These are phyloP conservation scores for Ischnus inquisitorius DNA, from an alignment of 2,888 invertebrate species.

Conservation along the genomic window DNA sequence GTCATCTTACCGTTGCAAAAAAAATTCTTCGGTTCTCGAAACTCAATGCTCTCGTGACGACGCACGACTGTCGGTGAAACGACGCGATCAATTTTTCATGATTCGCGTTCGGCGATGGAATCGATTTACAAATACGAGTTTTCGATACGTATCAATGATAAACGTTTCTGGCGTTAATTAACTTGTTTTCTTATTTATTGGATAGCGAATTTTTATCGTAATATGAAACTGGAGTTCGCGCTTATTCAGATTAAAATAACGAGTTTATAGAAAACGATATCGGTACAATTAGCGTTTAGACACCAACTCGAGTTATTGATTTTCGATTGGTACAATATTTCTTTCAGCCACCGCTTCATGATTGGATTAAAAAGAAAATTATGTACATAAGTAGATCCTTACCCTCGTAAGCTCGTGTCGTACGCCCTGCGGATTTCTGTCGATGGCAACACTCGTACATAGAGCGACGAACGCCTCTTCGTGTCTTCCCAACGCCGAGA, in stretches of 20 bases:
- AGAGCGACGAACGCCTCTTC: conserved; percentile 88
- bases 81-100: too few relatives aligned
- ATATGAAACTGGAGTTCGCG: background rate
- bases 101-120: background rate
- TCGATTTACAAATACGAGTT: background rate
- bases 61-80: background rate
- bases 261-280: background rate
- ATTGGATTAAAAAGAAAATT: too few relatives aligned
- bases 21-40: conserved; percentile 41
- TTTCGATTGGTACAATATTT: too few relatives aligned
- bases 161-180: background rate
- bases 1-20: conserved; percentile 53
- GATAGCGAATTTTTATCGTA: background rate
- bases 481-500: conserved; percentile 86
- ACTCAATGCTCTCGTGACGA: conserved; percentile 5
- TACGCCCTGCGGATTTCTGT: conserved; percentile 86
- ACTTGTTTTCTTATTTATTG: background rate
- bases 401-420: conserved; percentile 86
- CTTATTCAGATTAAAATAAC: too few relatives aligned
- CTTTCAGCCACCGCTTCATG: too few relatives aligned
- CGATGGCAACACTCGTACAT: conserved; percentile 87
- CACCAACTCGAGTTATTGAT: too few relatives aligned
- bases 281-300: background rate
- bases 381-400: conserved; percentile 67
- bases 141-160: background rate